These are phyloP conservation scores for Athalia circularis DNA, from an alignment of 2,888 invertebrate species.

Conservation along the genomic window DNA sequence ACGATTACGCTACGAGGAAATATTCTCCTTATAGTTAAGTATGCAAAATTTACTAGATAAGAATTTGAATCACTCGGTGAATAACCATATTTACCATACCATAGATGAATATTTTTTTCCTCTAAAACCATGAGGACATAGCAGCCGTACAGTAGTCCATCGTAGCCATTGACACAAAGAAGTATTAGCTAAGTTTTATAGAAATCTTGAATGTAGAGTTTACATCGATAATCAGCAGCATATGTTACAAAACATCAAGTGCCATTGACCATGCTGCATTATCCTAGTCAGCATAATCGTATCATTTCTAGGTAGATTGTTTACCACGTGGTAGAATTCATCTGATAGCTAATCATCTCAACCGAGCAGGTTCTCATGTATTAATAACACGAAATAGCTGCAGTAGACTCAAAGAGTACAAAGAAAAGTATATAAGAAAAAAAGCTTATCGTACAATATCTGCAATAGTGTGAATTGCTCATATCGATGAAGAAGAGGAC, in stretches of 20 bases:
- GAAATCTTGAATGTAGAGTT: no score
- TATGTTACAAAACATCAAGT: neutral
- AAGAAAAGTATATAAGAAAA: neutral
- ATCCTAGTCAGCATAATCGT: neutral
- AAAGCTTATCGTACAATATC: neutral
- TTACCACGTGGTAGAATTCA: neutral
- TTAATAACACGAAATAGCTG: neutral
- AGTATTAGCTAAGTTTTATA: no score
- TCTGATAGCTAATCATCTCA: neutral
- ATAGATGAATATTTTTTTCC: no score
- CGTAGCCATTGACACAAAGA: no score
- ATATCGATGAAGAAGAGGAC: neutral
- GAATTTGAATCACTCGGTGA: no score
- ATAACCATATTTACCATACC: no score
- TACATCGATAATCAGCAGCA: neutral
- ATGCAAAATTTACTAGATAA: no score
- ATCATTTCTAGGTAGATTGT: neutral
- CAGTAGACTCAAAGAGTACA: neutral
- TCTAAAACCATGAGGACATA: no score
- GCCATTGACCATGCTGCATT: neutral
- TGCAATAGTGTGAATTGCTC: neutral
- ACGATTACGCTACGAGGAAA: no score
- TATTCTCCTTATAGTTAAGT: no score
- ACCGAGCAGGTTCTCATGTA: neutral
- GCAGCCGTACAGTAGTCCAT: no score